Evolutionary conservation across 1,140 invertebrate genomes (phyloP).

Genomic region (Diuraphis noxia): DNA sequence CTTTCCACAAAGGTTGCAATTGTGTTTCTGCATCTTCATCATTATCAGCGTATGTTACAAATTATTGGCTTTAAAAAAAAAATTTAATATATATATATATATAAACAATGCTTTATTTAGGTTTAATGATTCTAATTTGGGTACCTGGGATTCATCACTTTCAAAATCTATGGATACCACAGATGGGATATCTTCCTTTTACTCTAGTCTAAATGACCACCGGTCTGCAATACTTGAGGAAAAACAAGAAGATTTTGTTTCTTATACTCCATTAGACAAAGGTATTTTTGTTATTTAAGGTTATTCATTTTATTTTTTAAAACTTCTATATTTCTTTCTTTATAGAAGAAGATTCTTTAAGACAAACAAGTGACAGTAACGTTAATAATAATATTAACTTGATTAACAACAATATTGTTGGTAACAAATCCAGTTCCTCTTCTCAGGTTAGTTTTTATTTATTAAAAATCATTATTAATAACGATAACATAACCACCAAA

Average conservation of each 20-base stretch:
- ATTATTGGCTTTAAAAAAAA: background rate
- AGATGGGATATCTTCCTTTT: slow-evolving; percentile 28
- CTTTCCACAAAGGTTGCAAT: slow-evolving; percentile 43
- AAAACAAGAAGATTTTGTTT: slow-evolving; percentile 49
- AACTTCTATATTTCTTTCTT: background rate
- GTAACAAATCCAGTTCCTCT: slow-evolving; percentile 49
- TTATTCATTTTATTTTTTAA: background rate
- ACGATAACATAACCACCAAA: background rate
- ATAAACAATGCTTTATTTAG: slow-evolving; percentile 17
- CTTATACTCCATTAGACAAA: slow-evolving; percentile 43
- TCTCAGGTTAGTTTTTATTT: slow-evolving; percentile 41
- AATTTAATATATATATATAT: too few species aligned
- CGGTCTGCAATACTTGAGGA: slow-evolving; percentile 46
- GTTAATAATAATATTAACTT: slow-evolving; percentile 51
- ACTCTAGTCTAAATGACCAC: slow-evolving; percentile 41
- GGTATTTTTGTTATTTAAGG: background rate
- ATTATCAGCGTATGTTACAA: slow-evolving; percentile 10
- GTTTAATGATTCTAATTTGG: slow-evolving; percentile 32
- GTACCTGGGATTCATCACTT: slow-evolving; percentile 3
- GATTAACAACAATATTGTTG: slow-evolving; percentile 47
- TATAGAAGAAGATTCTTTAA: slow-evolving; percentile 35
- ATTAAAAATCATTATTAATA: background rate
- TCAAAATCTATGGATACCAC: slow-evolving; percentile 40
- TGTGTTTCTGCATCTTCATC: slow-evolving; percentile 37
- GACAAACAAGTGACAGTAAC: slow-evolving; percentile 30